Conservation (phyloP, 2,797 vertebrate genomes). For the Cottoperca gobio region DNA sequence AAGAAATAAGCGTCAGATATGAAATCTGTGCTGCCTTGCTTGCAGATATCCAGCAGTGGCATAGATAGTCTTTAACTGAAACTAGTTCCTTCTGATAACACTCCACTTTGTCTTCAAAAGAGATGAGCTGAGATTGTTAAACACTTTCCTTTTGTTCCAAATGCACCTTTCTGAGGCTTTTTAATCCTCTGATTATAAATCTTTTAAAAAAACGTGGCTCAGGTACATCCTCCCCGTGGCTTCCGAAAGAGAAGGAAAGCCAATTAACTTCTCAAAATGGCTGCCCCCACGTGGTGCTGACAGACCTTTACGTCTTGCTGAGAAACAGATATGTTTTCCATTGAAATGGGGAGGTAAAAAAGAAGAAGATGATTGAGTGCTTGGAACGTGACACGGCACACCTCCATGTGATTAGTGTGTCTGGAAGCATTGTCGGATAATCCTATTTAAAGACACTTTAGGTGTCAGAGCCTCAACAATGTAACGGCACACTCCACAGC, state of each 20-base stretch:
- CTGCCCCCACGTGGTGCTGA: conserved; percentile 58
- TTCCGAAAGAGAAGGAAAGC: conserved; percentile 65
- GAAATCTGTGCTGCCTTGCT: conserved; percentile 44
- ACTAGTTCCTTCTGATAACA: conserved; percentile 53
- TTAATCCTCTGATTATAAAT: conserved; percentile 57
- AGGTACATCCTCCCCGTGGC: conserved; percentile 55
- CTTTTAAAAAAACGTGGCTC: conserved; percentile 15
- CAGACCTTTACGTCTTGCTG: conserved; percentile 65
- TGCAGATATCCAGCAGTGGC: conserved; percentile 51
- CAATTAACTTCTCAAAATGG: conserved; percentile 82
- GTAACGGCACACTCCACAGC: conserved; percentile 43
- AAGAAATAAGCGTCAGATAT: conserved; percentile 48
- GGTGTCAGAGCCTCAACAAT: conserved; percentile 68
- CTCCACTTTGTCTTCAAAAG: conserved; percentile 46
- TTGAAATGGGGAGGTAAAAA: conserved; percentile 51
- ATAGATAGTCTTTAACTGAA: conserved; percentile 56
- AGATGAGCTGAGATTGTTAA: conserved; percentile 47
- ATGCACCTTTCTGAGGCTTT: conserved; percentile 48
- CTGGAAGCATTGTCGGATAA: conserved; percentile 68
- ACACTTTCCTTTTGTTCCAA: conserved; percentile 55
- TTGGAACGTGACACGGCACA: conserved; percentile 72
- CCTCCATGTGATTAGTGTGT: conserved; percentile 69
- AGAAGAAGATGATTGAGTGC: conserved; percentile 56
- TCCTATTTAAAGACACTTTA: conserved; percentile 79
- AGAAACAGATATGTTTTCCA: conserved; percentile 62